Percentiles rank a stretch among this genome's conserved stretches.
These are phyloP conservation scores for Chelon auratus DNA, from an alignment of 2,797 vertebrate genomes.

Conservation along the genomic window DNA sequence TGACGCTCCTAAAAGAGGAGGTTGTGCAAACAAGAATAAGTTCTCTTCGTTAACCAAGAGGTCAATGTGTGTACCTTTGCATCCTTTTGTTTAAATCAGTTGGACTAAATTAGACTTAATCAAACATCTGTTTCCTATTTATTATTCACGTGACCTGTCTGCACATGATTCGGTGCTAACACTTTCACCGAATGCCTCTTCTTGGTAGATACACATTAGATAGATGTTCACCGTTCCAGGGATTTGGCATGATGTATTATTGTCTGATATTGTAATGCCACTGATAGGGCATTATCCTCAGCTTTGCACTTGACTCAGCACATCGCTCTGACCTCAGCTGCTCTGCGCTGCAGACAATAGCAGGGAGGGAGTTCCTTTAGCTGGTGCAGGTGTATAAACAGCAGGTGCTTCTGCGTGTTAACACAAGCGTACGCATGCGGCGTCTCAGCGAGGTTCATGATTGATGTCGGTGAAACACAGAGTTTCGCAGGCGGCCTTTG, in stretches of 20 bases:
- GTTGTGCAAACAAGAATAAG: neutral
- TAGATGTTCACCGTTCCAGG: conserved; percentile 13
- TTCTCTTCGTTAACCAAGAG: too few species aligned
- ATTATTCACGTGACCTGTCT: conserved; percentile 9
- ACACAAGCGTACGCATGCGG: conserved; percentile 31
- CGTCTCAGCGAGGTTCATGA: conserved; percentile 54
- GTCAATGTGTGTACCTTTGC: too few species aligned
- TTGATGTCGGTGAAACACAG: conserved; percentile 75
- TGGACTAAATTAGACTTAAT: too few species aligned
- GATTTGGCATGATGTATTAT: conserved; percentile 31
- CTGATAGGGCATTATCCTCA: conserved; percentile 40
- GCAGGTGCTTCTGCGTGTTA: conserved; percentile 67
- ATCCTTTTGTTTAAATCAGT: too few species aligned
- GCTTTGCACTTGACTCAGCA: conserved; percentile 72
- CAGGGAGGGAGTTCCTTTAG: conserved; percentile 62
- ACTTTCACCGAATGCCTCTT: neutral
- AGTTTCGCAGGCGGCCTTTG: conserved; percentile 70
- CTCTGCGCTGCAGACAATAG: conserved; percentile 57
- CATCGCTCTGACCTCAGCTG: conserved; percentile 65
- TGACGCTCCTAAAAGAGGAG: conserved; percentile 15
- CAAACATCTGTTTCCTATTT: neutral
- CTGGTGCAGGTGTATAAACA: conserved; percentile 74
- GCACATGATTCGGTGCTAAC: conserved; percentile 2
- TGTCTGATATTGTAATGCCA: conserved; percentile 42
- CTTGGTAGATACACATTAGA: conserved; percentile 5